Conservation (phyloP, 2,888 invertebrate species). For the Caradrina clavipalpis region DNA sequence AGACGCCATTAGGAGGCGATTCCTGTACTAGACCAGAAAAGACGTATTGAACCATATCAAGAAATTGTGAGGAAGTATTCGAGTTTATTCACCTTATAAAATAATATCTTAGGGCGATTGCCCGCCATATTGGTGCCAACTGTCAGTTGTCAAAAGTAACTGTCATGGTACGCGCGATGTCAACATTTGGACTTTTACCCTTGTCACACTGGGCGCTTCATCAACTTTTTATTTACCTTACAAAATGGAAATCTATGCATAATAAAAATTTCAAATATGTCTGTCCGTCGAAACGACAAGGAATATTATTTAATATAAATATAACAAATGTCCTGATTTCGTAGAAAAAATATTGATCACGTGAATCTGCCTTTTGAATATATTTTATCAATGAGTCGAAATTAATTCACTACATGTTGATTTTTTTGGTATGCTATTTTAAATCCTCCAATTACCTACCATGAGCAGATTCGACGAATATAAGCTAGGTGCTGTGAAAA, state of each 20-base stretch:
- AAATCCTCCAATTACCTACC: constrained; percentile 4
- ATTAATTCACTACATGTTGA: neutral
- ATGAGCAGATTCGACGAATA: constrained; percentile 27
- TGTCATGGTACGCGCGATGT: constrained; percentile 62
- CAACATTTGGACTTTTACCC: constrained; percentile 70
- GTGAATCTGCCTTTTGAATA: neutral
- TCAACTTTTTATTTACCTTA: constrained; percentile 65
- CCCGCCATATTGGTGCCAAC: constrained; percentile 63
- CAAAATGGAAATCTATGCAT: constrained; percentile 55
- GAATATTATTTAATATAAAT: neutral
- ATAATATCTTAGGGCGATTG: constrained; percentile 31
- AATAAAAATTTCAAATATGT: constrained; percentile 27
- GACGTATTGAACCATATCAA: neutral
- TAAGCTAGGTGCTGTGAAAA: constrained; percentile 36
- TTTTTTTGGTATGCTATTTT: neutral
- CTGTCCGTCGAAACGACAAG: constrained; percentile 3
- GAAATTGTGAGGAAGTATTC: neutral
- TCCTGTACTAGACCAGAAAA: no score
- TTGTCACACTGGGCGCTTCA: constrained; percentile 62
- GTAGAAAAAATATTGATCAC: neutral
- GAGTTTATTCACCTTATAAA: constrained; percentile 7
- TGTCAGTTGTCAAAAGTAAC: constrained; percentile 70
- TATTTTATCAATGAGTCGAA: neutral
- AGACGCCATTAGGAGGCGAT: no score
- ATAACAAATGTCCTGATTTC: neutral